Percentiles rank a stretch among this genome's conserved stretches.
phyloP scores from a whole-genome alignment of 2,113 vertebrate species.

The Columba livia region DNA sequence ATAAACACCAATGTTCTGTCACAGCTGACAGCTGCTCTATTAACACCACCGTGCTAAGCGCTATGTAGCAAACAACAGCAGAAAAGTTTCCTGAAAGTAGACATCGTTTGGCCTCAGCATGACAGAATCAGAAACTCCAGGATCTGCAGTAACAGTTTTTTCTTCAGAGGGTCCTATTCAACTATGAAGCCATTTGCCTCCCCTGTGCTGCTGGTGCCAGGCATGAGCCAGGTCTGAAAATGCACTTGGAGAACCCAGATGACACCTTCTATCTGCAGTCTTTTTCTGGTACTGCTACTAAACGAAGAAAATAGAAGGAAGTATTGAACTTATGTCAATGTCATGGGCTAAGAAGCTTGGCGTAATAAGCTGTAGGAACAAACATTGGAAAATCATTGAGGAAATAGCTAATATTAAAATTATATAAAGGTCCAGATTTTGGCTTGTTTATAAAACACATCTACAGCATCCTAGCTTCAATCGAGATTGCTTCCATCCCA shows the following conservation, averaged over 20 bases:
- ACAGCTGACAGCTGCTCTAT: background rate
- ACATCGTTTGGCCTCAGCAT: background rate
- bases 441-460: background rate
- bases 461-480: background rate
- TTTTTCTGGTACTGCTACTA: background rate
- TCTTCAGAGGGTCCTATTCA: background rate
- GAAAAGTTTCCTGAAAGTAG: background rate
- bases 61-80: background rate
- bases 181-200: background rate
- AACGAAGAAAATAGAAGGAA: background rate
- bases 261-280: background rate
- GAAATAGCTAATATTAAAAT: background rate
- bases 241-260: accelerated
- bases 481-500: background rate
- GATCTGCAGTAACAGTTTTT: background rate
- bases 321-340: background rate
- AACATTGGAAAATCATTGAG: background rate
- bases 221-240: background rate
- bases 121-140: background rate
- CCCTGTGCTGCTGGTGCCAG: accelerated
- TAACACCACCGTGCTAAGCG: background rate
- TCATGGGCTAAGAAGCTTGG: background rate
- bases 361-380: background rate
- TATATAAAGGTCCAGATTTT: background rate
- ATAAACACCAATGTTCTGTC: background rate